phyloP scores from a whole-genome alignment of 2,797 vertebrate genomes.

The Bradypodion ventrale region DNA sequence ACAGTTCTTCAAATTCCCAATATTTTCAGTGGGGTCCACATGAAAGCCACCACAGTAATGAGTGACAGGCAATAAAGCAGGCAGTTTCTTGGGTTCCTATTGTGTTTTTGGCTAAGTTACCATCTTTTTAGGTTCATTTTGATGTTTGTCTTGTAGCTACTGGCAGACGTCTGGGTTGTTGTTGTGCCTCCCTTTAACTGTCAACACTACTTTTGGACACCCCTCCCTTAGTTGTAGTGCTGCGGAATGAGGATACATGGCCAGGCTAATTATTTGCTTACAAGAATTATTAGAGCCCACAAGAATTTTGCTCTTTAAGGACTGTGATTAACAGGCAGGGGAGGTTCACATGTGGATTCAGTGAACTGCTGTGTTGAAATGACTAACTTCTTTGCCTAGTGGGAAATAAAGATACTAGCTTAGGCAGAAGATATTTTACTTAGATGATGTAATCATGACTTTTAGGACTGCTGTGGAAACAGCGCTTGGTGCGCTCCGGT shows the following conservation, averaged over 20 bases:
- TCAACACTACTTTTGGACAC: neutral
- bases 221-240: neutral
- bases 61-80: neutral
- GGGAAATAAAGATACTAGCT: neutral
- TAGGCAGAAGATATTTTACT: neutral
- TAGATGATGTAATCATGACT: no score
- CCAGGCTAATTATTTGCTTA: conserved; percentile 12
- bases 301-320: conserved; percentile 18
- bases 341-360: neutral
- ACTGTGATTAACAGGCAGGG: conserved; percentile 12
- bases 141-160: neutral
- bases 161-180: neutral
- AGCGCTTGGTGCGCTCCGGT: no score
- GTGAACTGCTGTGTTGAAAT: neutral
- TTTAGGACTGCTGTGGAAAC: no score
- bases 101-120: neutral
- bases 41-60: no score
- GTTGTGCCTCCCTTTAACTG: neutral
- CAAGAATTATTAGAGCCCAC: neutral
- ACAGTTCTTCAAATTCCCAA: no score
- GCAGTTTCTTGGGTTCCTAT: neutral
- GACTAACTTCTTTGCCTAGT: neutral
- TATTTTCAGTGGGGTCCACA: no score
- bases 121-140: neutral
- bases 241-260: neutral